phyloP scores from a whole-genome alignment of 2,797 vertebrate genomes.

The Chloroceryle inda region DNA sequence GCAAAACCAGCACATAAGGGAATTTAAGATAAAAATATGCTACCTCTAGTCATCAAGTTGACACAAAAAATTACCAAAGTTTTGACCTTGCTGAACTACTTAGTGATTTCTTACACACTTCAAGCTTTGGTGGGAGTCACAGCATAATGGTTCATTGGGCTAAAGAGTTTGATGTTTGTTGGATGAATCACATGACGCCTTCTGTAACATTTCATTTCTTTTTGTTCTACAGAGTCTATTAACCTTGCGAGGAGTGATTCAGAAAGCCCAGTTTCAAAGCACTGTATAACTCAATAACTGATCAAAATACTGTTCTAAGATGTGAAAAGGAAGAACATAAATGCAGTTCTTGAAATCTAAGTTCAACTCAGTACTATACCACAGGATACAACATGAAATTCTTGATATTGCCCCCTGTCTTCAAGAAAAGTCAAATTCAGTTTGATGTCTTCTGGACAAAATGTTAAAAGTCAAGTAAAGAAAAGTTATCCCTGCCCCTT shows the following conservation, averaged over 20 bases:
- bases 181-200: neutral
- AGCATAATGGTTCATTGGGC: neutral
- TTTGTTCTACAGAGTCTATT: neutral
- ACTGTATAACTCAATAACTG: neutral
- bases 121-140: neutral
- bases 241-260: neutral
- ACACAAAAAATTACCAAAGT: neutral
- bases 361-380: neutral
- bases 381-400: neutral
- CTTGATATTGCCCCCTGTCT: neutral
- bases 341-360: neutral
- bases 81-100: neutral
- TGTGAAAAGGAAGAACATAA: neutral
- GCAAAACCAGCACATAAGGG: neutral
- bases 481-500: neutral
- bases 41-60: neutral
- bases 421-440: neutral
- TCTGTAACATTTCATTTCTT: neutral
- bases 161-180: neutral
- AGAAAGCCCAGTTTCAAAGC: neutral
- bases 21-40: neutral
- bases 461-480: neutral
- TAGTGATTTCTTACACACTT: neutral
- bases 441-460: neutral
- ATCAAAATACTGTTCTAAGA: neutral